A percentile compares a stretch with the other conserved stretches of the same genome.
These are phyloP conservation scores for Ceuthmochares aereus DNA, from an alignment of 2,113 vertebrate species.

Conservation along the genomic window DNA sequence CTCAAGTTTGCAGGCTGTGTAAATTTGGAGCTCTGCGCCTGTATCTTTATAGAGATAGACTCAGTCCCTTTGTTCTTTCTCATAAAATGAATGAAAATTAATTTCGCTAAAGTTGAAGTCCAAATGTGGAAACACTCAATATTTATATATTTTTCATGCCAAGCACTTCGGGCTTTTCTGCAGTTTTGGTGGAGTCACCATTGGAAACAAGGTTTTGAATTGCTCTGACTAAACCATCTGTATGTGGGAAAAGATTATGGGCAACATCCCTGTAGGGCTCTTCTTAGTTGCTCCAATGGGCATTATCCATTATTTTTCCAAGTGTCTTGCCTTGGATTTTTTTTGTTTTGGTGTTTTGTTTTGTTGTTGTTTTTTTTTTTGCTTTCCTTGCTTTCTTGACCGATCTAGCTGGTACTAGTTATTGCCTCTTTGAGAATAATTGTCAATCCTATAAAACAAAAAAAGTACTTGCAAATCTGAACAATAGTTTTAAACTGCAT, in stretches of 20 bases:
- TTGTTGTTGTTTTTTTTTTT: not conserved
- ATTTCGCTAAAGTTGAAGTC: not conserved
- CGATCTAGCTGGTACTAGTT: constrained; percentile 23
- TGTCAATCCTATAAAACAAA: not conserved
- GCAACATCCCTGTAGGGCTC: constrained; percentile 5
- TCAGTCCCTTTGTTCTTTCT: not conserved
- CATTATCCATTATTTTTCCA: constrained; percentile 29
- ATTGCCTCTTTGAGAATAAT: constrained; percentile 1
- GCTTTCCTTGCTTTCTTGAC: constrained; percentile 9
- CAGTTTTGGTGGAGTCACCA: not conserved
- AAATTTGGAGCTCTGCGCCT: not conserved
- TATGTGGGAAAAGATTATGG: constrained; percentile 6
- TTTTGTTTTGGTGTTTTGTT: too few relatives aligned
- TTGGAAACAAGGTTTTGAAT: constrained; percentile 7
- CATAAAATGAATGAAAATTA: not conserved
- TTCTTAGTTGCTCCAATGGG: not conserved
- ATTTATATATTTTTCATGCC: not conserved
- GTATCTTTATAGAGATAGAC: not conserved
- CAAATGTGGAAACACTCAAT: not conserved
- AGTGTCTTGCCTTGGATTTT: not conserved
- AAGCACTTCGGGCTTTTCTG: not conserved
- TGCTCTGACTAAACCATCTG: constrained; percentile 9
- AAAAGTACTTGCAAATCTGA: not conserved
- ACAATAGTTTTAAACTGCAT: not conserved
- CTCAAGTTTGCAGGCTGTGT: rapidly evolving